Conservation (phyloP, 2,888 invertebrate species). For the Norana najaformis region DNA sequence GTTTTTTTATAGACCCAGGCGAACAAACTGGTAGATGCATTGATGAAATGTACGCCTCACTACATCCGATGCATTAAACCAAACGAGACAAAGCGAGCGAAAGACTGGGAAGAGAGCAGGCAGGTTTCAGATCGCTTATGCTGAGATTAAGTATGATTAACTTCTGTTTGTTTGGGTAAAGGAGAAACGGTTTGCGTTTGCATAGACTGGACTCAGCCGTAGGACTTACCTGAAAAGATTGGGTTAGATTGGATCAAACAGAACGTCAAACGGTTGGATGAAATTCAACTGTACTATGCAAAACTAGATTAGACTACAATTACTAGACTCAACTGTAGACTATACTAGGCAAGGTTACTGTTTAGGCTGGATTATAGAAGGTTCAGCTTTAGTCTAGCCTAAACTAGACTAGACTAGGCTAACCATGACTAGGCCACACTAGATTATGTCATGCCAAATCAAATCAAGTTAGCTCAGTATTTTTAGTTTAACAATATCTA, state of each 20-base stretch:
- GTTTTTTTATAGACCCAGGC: slow-evolving; percentile 67
- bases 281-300: neutral
- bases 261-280: neutral
- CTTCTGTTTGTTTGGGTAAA: neutral
- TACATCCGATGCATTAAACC: slow-evolving; percentile 75
- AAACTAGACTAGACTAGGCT: neutral
- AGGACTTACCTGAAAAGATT: neutral
- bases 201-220: neutral
- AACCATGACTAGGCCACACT: neutral
- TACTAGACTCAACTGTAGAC: no score
- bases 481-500: no score
- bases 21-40: slow-evolving; percentile 70
- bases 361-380: neutral
- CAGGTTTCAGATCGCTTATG: slow-evolving; percentile 33
- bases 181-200: neutral
- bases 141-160: neutral
- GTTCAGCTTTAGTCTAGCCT: neutral
- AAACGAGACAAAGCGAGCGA: slow-evolving; percentile 71
- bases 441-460: neutral
- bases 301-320: no score
- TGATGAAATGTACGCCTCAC: slow-evolving; percentile 73
- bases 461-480: neutral
- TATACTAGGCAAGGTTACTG: neutral
- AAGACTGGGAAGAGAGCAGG: slow-evolving; percentile 70
- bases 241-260: neutral